These are phyloP conservation scores for Alsophila aescularia DNA, from an alignment of 2,888 invertebrate species.

Conservation along the genomic window DNA sequence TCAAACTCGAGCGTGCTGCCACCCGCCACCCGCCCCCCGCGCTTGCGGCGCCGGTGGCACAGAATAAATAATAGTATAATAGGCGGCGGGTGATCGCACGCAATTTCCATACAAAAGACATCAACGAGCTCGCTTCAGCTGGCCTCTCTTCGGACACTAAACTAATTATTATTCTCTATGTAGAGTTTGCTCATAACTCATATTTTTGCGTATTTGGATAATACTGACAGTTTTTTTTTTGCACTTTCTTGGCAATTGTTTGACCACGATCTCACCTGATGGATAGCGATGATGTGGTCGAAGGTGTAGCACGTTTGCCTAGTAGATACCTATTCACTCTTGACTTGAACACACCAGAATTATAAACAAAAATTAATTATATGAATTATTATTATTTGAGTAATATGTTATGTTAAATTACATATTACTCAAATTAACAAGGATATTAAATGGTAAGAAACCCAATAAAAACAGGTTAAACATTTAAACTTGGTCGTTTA, in stretches of 20 bases:
- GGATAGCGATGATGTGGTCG: too few species aligned
- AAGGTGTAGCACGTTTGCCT: too few species aligned
- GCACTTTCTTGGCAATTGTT: too few species aligned
- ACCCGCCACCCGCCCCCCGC: not conserved
- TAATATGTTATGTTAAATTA: too few species aligned
- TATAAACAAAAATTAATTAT: too few species aligned
- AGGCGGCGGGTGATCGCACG: not conserved
- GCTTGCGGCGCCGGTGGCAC: not conserved
- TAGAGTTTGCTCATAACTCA: not conserved
- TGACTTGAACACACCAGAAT: too few species aligned
- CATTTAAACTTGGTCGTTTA: conserved; percentile 11
- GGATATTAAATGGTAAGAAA: not conserved
- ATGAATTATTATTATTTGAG: too few species aligned
- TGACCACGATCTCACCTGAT: too few species aligned
- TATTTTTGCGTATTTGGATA: not conserved
- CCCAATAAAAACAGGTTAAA: not conserved
- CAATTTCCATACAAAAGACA: conserved; percentile 13
- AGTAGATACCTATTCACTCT: too few species aligned
- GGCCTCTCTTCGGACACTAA: not conserved
- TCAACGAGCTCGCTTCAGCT: not conserved
- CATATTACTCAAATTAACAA: not conserved
- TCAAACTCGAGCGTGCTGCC: not conserved
- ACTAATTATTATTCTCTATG: not conserved
- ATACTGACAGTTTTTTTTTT: too few species aligned
- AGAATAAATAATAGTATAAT: too few species aligned